A percentile compares a stretch with the other conserved stretches of the same genome.
These are phyloP conservation scores for Synchiropus splendidus DNA, from an alignment of 2,113 vertebrate genomes.

Conservation along the genomic window DNA sequence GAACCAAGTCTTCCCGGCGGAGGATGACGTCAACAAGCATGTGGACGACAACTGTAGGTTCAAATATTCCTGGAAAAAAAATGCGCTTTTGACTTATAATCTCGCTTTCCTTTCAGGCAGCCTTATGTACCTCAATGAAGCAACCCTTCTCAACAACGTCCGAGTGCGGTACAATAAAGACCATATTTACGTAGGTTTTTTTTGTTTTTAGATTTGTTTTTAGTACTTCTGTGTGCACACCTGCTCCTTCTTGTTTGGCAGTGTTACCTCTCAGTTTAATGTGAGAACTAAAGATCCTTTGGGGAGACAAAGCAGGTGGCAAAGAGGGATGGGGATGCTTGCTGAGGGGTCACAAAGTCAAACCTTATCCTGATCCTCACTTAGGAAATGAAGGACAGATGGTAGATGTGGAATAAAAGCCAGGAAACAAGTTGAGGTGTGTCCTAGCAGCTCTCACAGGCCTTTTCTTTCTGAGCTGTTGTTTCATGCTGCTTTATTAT, in stretches of 20 bases:
- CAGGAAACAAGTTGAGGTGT: slow-evolving; percentile 14
- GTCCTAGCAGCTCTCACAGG: slow-evolving; percentile 1
- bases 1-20: slow-evolving; percentile 94
- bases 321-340: slow-evolving; percentile 21
- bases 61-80: background rate
- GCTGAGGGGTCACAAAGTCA: slow-evolving; percentile 18
- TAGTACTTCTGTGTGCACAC: background rate
- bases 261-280: background rate
- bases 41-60: slow-evolving; percentile 98
- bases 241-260: too few species aligned
- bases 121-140: slow-evolving; percentile 98
- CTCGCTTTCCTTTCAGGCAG: slow-evolving; percentile 70
- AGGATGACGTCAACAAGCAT: slow-evolving; percentile 92
- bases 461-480: slow-evolving; percentile 6
- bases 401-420: slow-evolving; percentile 14
- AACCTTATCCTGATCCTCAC: slow-evolving; percentile 30
- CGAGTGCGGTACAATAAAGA: slow-evolving; percentile 94
- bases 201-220: background rate
- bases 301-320: slow-evolving; percentile 29
- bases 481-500: slow-evolving; percentile 12
- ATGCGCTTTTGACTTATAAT: background rate
- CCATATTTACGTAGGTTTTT: slow-evolving; percentile 88
- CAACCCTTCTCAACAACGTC: slow-evolving; percentile 96
- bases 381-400: slow-evolving; percentile 42
- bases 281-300: slow-evolving; percentile 12